phyloP scores from a whole-genome alignment of 2,888 invertebrate genomes.

The Rhaphigaster nebulosa region DNA sequence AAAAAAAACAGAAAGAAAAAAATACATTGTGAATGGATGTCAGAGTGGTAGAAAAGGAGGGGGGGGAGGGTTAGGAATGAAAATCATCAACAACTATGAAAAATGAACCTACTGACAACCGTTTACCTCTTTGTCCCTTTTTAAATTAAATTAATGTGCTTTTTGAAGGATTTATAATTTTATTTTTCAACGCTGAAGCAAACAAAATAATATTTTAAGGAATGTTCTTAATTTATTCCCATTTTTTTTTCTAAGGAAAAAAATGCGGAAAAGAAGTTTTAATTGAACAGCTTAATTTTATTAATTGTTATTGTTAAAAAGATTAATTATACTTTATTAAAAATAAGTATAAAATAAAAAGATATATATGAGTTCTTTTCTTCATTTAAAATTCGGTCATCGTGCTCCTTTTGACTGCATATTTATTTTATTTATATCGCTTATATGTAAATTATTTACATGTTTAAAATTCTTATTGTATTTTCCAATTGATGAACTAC shows the following conservation, averaged over 20 bases:
- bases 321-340: no score
- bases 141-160: conserved; percentile 38
- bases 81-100: conserved; percentile 58
- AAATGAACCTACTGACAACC: conserved; percentile 48
- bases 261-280: background rate
- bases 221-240: conserved; percentile 20
- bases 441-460: no score
- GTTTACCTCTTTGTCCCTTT: conserved; percentile 46
- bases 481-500: no score
- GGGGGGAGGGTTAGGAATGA: conserved; percentile 33
- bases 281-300: background rate
- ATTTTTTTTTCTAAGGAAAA: background rate
- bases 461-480: no score
- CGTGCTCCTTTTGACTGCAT: no score
- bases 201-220: conserved; percentile 43
- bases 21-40: conserved; percentile 44
- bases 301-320: background rate
- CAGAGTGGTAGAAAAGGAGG: background rate
- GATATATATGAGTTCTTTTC: no score
- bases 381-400: no score
- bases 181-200: conserved; percentile 36
- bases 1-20: conserved; percentile 17
- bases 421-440: no score
- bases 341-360: no score
- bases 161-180: conserved; percentile 48